Evolutionary conservation across 2,797 vertebrate genomes (phyloP), one percentile per base, ranked within the genome.

Genomic region (Microcaecilia unicolor): DNA sequence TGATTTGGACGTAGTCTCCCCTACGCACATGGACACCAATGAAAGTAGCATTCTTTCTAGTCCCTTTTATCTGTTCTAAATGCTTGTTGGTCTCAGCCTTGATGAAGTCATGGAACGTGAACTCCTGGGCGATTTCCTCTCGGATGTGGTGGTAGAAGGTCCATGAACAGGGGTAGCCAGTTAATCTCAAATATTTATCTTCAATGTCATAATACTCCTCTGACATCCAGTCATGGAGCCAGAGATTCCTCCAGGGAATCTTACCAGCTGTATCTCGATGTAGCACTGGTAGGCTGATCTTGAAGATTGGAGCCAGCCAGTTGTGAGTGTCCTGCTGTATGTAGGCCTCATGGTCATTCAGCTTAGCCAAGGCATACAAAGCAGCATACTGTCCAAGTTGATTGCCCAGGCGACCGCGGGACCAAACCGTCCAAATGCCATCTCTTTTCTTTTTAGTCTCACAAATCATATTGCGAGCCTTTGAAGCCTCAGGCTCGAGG

Each of bases 341-440:
- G 48, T 22, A 67, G 17, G 67, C 70, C 1, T 31, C 46, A 25
- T 32, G 48, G 7, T 58, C 37, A 1, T 73, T 64, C 19, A 37
- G 8, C 37, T 47, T 57, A 34, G 70, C 70, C 48, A 75, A 48
- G 1, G 65, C 59, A 62, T 69, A 53, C 12, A 72, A 44, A 0
- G 65, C 61, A 29, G 65, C 67, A 1, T 70, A 70, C 34, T 61
- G 61, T 2, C 65, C 72, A 61, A 67, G 72, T 48, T 68, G 54
- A 48, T 72, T 76, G 9, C 72, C 70, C 18, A 72, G 40, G 13
- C 70, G 65, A 11, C 72, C 74, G 1, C 14, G 25, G 1, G 50
- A 21, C 2, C 55, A 54, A 30, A 72, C 52, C 1, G 74, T 75
- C 52, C 57, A 76, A 13, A 66, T 35, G 3, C 63, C 53, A n/a